Base-by-base conservation (phyloP, 2,888 invertebrate genomes). In the Hylaea fasciaria region DNA sequence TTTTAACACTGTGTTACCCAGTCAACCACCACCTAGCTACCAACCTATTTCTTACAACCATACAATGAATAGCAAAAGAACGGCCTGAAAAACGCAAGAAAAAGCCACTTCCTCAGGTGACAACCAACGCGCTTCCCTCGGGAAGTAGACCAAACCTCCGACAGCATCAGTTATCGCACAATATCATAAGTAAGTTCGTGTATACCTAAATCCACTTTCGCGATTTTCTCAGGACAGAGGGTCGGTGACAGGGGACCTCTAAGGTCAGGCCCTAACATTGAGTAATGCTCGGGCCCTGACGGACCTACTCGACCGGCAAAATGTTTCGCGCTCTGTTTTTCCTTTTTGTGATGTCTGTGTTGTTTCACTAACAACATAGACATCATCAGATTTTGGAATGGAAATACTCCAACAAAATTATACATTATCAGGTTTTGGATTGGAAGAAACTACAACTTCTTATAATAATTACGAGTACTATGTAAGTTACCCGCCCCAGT, bases 101-200 rank as follows among this genome's bases (percentile, higher is more conserved):
- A 60, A 55, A 43, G 17, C 32, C n/a, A n/a, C 12, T 32, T 9
- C 9, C 46, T 3, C 65, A 66, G 66, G 64, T 66, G 62, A 55
- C 48, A 61, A 61, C 58, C 48, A 57, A 55, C 49, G 48, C 37
- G 32, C 12, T 37, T 62, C 66, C 68, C 51, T 22, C 29, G 67
- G 57, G 56, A 49, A 35, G 37, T 13, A 52, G 48, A 52, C 62
- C 57, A 59, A 57, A 49, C 66, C 62, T 66, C 48, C 60, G 56
- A 52, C 67, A 62, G 57, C 52, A 50, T 61, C 66, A 64, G 66
- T 56, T 62, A 66, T 59, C 64, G 59, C 44, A 64, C 56, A 64
- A 69, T 66, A 68, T 66, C 60, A 66, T 69, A 69, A 69, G 69
- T 66, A 66, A 64, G 66, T 71, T 64, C 71, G 64, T 60, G 66